phyloP scores from a whole-genome alignment of 2,113 vertebrate species.

The Stegastes partitus region DNA sequence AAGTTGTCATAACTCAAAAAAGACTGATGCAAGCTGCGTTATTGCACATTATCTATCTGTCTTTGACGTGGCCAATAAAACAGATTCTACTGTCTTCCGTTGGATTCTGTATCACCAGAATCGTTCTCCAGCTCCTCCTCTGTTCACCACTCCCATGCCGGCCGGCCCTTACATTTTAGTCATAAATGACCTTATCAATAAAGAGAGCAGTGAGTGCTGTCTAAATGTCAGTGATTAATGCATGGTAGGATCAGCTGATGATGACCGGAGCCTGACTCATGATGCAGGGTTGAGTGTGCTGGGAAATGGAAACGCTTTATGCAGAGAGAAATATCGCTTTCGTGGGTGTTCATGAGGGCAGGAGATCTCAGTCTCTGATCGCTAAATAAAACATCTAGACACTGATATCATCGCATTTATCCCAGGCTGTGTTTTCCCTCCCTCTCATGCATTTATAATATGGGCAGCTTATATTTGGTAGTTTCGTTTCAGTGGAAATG shows the following conservation, averaged over 20 bases:
- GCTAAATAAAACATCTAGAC: conserved; percentile 13
- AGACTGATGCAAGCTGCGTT: no score
- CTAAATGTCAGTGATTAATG: conserved; percentile 25
- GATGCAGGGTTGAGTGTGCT: neutral
- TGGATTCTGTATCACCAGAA: neutral
- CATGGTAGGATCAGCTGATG: neutral
- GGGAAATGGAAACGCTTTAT: neutral
- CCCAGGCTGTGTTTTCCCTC: neutral
- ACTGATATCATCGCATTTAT: neutral
- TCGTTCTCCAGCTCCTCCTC: neutral
- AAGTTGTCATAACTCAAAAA: no score
- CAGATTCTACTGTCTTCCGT: neutral
- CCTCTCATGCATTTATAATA: neutral
- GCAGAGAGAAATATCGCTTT: conserved; percentile 2
- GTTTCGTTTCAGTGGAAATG: no score
- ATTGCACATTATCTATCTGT: no score
- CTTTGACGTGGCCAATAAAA: no score
- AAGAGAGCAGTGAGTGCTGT: neutral
- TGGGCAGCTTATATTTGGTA: neutral
- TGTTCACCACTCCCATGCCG: neutral
- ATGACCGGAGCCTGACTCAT: conserved; percentile 19
- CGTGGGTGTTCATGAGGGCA: neutral
- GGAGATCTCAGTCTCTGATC: neutral
- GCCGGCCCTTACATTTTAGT: neutral
- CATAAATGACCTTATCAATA: neutral